A percentile compares a stretch with the other conserved stretches of the same genome.
phyloP scores from a whole-genome alignment of 1,140 invertebrate species.

The Drosophila chauvacae region DNA sequence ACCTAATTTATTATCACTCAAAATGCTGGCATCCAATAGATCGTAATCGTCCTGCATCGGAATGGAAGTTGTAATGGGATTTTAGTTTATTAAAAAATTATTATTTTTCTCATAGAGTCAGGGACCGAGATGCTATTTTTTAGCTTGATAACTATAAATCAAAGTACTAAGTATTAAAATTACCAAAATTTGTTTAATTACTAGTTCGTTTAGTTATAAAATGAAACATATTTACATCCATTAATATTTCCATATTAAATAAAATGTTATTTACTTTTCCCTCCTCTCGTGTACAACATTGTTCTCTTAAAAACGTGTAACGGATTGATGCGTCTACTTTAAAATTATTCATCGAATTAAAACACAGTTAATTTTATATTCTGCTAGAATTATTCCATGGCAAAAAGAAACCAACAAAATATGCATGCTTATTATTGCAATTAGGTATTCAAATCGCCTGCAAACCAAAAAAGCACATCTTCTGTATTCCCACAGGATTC shows the following conservation, averaged over 20 bases:
- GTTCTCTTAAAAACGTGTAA: neutral
- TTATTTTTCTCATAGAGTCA: neutral
- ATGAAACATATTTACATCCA: too few species aligned
- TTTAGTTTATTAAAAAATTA: neutral
- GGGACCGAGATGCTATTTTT: neutral
- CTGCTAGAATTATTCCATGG: neutral
- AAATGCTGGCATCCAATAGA: conserved; percentile 78
- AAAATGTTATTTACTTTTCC: neutral
- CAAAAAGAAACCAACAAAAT: neutral
- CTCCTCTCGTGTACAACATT: neutral
- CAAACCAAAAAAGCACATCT: conserved; percentile 55
- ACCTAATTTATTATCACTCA: conserved; percentile 84
- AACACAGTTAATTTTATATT: conserved; percentile 5
- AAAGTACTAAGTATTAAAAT: too few species aligned
- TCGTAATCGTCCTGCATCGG: conserved; percentile 81
- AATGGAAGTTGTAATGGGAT: neutral
- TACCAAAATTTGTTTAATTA: too few species aligned
- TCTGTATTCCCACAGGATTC: conserved; percentile 63
- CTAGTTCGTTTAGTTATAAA: too few species aligned
- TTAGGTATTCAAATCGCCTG: conserved; percentile 72
- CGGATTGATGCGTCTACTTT: neutral
- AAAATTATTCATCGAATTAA: neutral
- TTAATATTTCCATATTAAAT: neutral
- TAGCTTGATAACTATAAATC: neutral
- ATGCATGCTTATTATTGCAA: conserved; percentile 36